Percentiles rank a stretch among this genome's conserved stretches.
These are phyloP conservation scores for Chlorospingus flavigularis DNA, from an alignment of 2,797 vertebrate species.

Conservation along the genomic window DNA sequence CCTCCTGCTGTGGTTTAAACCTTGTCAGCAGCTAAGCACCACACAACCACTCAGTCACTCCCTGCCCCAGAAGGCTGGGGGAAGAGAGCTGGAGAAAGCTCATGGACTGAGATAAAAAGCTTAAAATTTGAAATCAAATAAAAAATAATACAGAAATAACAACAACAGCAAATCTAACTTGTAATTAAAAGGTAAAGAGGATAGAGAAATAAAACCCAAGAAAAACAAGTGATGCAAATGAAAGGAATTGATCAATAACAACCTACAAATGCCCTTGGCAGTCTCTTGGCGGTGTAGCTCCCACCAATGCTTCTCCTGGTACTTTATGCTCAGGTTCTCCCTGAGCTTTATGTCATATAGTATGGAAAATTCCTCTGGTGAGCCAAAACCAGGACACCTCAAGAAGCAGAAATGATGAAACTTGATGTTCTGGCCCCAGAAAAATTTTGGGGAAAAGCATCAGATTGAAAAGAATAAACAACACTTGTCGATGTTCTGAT, in stretches of 20 bases:
- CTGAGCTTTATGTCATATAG: background rate
- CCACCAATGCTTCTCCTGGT: background rate
- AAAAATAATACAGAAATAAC: background rate
- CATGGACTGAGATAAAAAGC: background rate
- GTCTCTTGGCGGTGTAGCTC: rapidly evolving
- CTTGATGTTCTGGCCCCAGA: background rate
- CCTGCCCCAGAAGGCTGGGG: background rate
- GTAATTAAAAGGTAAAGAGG: background rate
- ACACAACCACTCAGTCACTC: background rate
- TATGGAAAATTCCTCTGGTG: background rate
- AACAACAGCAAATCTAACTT: background rate
- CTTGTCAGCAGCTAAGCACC: rapidly evolving
- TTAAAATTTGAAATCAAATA: background rate
- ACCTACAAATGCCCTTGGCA: background rate
- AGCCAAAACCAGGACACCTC: background rate
- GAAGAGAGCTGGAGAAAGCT: background rate
- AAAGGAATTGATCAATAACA: background rate
- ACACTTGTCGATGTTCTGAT: background rate
- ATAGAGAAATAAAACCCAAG: background rate
- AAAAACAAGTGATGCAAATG: background rate
- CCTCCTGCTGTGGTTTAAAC: background rate
- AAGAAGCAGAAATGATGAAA: background rate
- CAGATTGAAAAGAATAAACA: background rate
- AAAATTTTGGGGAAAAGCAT: background rate
- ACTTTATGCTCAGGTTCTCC: background rate